phyloP scores from a whole-genome alignment of 2,113 vertebrate species.

The Pterocles gutturalis region DNA sequence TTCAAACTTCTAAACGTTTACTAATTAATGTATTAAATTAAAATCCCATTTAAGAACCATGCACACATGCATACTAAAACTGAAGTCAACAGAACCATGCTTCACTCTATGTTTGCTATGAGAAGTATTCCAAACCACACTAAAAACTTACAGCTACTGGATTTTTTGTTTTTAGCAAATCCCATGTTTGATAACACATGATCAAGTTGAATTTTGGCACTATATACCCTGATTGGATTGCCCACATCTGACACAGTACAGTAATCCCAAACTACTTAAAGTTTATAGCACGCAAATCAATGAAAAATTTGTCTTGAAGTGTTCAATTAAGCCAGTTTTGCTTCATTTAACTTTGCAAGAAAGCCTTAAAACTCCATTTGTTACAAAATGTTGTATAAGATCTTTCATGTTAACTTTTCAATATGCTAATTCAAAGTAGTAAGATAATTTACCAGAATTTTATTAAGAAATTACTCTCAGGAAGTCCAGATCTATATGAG shows the following conservation, averaged over 20 bases:
- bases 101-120: neutral
- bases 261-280: neutral
- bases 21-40: neutral
- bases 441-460: neutral
- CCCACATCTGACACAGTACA: neutral
- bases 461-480: neutral
- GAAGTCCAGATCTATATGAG: neutral
- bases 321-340: neutral
- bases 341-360: neutral
- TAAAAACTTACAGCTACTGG: neutral
- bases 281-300: neutral
- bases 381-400: fast-evolving
- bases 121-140: neutral
- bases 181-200: neutral
- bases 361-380: neutral
- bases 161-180: neutral
- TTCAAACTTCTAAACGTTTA: neutral
- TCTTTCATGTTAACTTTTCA: neutral
- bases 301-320: neutral
- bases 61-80: neutral
- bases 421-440: neutral
- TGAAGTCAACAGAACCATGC: neutral
- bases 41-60: neutral
- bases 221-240: neutral
- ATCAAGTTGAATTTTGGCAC: neutral